Base-by-base conservation (phyloP, 2,797 vertebrate species). In the Notolabrus celidotus region DNA sequence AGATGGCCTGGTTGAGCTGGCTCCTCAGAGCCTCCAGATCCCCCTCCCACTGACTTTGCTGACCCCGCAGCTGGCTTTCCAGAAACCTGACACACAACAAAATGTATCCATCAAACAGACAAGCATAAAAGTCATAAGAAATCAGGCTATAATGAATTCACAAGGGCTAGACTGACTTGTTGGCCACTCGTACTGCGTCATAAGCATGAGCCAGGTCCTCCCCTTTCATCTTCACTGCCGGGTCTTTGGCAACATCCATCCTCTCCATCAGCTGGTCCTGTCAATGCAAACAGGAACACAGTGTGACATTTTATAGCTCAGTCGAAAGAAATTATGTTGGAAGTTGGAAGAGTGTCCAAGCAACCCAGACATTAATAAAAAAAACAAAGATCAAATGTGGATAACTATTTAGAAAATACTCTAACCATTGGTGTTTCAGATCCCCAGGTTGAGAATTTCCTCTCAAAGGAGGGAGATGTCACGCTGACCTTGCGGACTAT, bases 111-210 rank as follows among this genome's bases (percentile, higher is more conserved):
- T 2, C 31, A 34, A 29, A 42, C 25, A 22, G 12, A 43, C 31
- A 79, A 49, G 12, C 9, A 5, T 22, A 10, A n/a, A 8, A 11
- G 4, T 17, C 0, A 14, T 4, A 11, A 0, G 8, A 8, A 36
- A 14, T 33, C 15, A 12, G n/a, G 45, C 3, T 10, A 6, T 3
- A 27, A 31, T 38, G 23, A n/a, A 19, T 20, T 12, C 58, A 17
- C 5, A 29, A 55, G 27, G 1, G 41, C 66, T 9, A 27, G 54
- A 90, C 94, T 89, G 78, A 96, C 95, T 91, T 96, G 77, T 95
- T 95, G 74, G 95, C 90, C 55, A 94, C 94, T 42, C 94, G 94
- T 3, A 94, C 88, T 0, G 94, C 93, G 3, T 95, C 90, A 0
- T 94, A 95, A 0, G 94, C 92, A 0, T 89, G 90, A 25, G 84